Evolutionary conservation across 1,140 invertebrate species (phyloP).

Genomic region (Laupala kohalensis): DNA sequence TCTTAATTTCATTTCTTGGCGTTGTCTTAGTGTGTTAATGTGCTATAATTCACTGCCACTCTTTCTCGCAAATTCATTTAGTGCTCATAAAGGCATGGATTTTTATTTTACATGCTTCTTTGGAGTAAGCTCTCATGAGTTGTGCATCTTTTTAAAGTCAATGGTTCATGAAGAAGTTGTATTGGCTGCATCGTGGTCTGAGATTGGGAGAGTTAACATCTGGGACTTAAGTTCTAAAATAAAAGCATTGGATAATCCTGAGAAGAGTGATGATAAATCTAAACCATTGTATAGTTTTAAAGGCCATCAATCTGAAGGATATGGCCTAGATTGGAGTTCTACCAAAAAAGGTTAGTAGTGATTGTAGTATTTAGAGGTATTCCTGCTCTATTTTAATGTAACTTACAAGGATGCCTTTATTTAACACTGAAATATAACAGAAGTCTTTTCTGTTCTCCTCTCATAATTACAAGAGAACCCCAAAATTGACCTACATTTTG

Average conservation of each 20-base stretch:
- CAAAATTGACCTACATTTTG: too few relatives aligned
- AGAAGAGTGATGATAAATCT: constrained; percentile 42
- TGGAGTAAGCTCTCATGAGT: neutral
- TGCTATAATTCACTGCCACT: neutral
- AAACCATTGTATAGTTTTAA: constrained; percentile 73
- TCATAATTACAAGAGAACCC: too few relatives aligned
- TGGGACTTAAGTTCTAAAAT: constrained; percentile 82
- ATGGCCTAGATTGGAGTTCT: constrained; percentile 84
- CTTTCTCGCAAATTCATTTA: neutral
- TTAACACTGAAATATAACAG: too few relatives aligned
- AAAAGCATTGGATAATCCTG: constrained; percentile 38
- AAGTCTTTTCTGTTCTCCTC: too few relatives aligned
- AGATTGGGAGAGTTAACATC: constrained; percentile 76
- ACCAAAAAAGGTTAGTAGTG: constrained; percentile 52
- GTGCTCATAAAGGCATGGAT: neutral
- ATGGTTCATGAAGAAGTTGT: constrained; percentile 35
- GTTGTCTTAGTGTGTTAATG: neutral
- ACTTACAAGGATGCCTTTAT: too few relatives aligned
- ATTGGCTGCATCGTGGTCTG: constrained; percentile 84
- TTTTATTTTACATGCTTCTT: neutral
- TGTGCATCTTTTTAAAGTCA: constrained; percentile 28
- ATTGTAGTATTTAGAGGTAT: too few relatives aligned
- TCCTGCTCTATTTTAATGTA: too few relatives aligned
- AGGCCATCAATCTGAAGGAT: constrained; percentile 88
- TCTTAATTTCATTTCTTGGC: neutral